Evolutionary conservation across 1,140 invertebrate genomes (phyloP), one percentile per base, ranked within the genome.

Genomic region (Leguminivora glycinivorella): DNA sequence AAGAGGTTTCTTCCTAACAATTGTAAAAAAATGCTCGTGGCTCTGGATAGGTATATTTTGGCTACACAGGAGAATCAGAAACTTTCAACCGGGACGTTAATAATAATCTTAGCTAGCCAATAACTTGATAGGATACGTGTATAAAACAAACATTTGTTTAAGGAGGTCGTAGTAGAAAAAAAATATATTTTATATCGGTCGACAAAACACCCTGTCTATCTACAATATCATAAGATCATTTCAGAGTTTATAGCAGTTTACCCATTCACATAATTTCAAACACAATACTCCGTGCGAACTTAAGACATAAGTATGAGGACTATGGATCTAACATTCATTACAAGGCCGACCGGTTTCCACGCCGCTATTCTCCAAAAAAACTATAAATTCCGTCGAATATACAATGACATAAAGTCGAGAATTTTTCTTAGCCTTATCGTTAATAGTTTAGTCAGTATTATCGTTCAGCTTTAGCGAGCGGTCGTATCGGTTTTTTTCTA

Each of bases 271-370:
- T 19, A 52, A 19, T 52, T 72, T 75, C 73, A 75, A 56, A 60
- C 68, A 72, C 77, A 79, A 79, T 79, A 70, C 70, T 10, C 56
- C 68, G 76, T 75, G 76, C 69, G 72, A 75, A 76, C 58, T 63
- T 31, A 26, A 5, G 6, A 31, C 58, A 31, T 58, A 63, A 31
- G 56, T 69, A 72, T 71, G 74, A 70, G 72, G 75, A 76, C 70
- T 68, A 67, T 66, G 74, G 73, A 71, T 69, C 68, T 63, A 63
- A 43, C 34, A 70, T 67, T 47, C 70, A 70, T 69, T 56, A 38
- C 77, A 78, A 78, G 77, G 77, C 67, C 77, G 72, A 58, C 58
- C 25, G 26, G 58, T 63, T 29, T 63, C 24, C 58, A 63, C 58
- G 58, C 26, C 14, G 58, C 25, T 63, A 63, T 63, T 63, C 58